phyloP scores from a whole-genome alignment of 92 coral and sea anemone genomes.

The Epizoanthus fatuus region DNA sequence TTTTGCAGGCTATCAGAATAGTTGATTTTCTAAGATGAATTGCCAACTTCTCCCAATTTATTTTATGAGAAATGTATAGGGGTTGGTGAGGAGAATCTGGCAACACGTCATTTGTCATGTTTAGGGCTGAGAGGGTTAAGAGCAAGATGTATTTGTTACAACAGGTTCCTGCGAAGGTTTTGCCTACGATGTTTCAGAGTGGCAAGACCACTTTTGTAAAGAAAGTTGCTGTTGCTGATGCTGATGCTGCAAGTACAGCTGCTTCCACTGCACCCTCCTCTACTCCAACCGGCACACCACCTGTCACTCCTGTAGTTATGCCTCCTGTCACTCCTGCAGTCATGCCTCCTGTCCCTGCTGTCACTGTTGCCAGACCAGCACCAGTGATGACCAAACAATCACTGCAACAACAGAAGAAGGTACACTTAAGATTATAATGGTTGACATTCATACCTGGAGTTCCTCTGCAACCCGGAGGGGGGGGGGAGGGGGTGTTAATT shows the following conservation, averaged over 20 bases:
- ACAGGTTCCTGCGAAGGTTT: conserved; percentile 50
- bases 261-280: conserved; percentile 21
- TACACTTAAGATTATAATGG: neutral
- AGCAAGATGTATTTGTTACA: neutral
- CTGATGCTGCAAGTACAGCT: conserved; percentile 36
- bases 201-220: conserved; percentile 94
- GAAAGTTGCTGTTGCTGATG: conserved; percentile 46
- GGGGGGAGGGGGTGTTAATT: too few relatives aligned
- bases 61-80: too few relatives aligned
- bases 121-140: too few relatives aligned
- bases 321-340: neutral
- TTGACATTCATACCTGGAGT: neutral
- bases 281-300: conserved; percentile 7
- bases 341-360: conserved; percentile 5
- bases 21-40: too few relatives aligned
- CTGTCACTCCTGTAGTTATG: neutral
- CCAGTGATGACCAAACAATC: conserved; percentile 36
- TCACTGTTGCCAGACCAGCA: neutral
- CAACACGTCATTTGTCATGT: too few relatives aligned
- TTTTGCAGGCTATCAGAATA: too few relatives aligned
- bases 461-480: too few relatives aligned
- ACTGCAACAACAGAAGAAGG: conserved; percentile 64
- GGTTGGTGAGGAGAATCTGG: too few relatives aligned
- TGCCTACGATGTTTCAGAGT: conserved; percentile 99
- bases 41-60: too few relatives aligned